phyloP scores from a whole-genome alignment of 2,888 invertebrate species.

The Perithous albicinctus region DNA sequence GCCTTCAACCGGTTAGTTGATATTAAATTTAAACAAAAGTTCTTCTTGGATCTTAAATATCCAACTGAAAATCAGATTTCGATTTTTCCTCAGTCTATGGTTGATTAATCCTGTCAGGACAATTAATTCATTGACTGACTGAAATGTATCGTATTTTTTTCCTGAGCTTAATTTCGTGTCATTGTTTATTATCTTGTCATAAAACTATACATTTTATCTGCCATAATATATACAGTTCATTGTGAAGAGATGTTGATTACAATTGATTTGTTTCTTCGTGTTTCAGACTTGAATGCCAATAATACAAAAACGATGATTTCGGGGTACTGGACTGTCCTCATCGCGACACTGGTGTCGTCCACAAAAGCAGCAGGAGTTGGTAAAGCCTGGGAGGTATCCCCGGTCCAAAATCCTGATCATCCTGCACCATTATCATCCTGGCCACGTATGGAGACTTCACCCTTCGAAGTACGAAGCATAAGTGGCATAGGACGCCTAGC shows the following conservation, averaged over 20 bases:
- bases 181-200: no score
- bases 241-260: neutral
- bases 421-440: conserved; percentile 72
- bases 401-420: conserved; percentile 70
- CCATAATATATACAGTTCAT: no score
- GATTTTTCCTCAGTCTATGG: no score
- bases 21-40: no score
- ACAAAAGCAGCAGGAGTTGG: conserved; percentile 74
- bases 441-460: conserved; percentile 75
- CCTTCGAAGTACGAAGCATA: conserved; percentile 77
- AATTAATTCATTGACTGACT: no score
- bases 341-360: conserved; percentile 64
- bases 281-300: conserved; percentile 43
- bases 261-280: neutral
- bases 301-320: conserved; percentile 35
- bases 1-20: no score
- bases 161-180: no score
- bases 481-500: conserved; percentile 75
- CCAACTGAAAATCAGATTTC: no score
- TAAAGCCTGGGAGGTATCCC: conserved; percentile 79
- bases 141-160: no score
- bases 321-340: conserved; percentile 28
- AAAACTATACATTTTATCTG: no score
- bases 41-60: no score
- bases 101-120: no score